Evolutionary conservation across 2,888 invertebrate species (phyloP).

Genomic region (Napeogenes sylphis): DNA sequence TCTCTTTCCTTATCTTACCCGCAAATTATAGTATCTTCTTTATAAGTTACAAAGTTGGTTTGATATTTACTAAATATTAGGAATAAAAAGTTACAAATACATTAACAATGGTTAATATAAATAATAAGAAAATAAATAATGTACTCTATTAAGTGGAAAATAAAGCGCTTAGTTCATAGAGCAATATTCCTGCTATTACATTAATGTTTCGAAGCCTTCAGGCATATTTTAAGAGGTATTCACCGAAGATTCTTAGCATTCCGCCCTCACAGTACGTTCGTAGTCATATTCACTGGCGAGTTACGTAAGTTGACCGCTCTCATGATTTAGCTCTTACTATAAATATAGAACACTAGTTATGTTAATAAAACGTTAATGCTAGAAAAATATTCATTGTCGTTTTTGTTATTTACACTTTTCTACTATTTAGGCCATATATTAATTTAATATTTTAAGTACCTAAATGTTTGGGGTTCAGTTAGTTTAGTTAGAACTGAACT

Average conservation of each 20-base stretch:
- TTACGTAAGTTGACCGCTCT: slow-evolving; percentile 21
- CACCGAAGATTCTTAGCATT: slow-evolving; percentile 25
- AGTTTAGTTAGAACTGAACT: too few species aligned
- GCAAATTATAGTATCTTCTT: too few species aligned
- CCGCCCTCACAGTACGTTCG: slow-evolving; percentile 19
- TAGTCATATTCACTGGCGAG: slow-evolving; percentile 27
- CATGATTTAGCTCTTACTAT: background rate
- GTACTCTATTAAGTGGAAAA: background rate
- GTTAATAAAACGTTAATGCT: too few species aligned
- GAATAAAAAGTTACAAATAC: background rate
- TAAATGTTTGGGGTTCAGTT: too few species aligned
- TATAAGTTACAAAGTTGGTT: too few species aligned
- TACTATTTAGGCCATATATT: too few species aligned
- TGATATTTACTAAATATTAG: too few species aligned
- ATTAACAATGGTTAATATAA: background rate
- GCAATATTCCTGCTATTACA: slow-evolving; percentile 22
- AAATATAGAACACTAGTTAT: background rate
- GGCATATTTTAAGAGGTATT: slow-evolving; percentile 23
- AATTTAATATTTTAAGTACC: too few species aligned
- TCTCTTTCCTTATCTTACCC: background rate
- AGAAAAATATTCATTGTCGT: too few species aligned
- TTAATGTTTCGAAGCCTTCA: slow-evolving; percentile 22
- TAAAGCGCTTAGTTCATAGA: slow-evolving; percentile 9
- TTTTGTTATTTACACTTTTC: too few species aligned
- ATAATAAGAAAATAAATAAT: background rate